Percentiles rank a stretch among this genome's conserved stretches.
These are phyloP conservation scores for Astyanax mexicanus DNA, from an alignment of 2,797 vertebrate species.

Conservation along the genomic window DNA sequence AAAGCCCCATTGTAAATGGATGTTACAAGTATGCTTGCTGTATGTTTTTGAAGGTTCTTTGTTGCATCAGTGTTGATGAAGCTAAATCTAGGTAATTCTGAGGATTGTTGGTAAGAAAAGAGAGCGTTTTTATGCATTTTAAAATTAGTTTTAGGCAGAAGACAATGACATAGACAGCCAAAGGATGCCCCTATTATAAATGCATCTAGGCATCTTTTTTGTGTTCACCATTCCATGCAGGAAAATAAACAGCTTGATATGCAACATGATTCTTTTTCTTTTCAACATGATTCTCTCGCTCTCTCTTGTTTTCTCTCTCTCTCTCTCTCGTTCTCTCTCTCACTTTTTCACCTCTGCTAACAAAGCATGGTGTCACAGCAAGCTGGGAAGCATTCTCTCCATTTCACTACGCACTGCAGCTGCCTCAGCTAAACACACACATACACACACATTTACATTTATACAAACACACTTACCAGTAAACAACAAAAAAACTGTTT, in stretches of 20 bases:
- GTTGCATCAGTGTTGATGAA: constrained; percentile 95
- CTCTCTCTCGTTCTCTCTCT: constrained; percentile 53
- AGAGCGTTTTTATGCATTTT: constrained; percentile 90
- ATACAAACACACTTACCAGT: too few species aligned
- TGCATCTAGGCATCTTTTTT: constrained; percentile 86
- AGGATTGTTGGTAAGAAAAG: constrained; percentile 85
- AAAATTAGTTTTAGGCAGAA: constrained; percentile 85
- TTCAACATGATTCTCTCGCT: constrained; percentile 69
- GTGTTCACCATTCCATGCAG: constrained; percentile 87
- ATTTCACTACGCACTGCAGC: constrained; percentile 39
- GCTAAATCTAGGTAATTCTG: constrained; percentile 90
- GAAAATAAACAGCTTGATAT: constrained; percentile 88
- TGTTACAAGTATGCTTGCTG: constrained; percentile 95
- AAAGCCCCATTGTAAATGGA: constrained; percentile 95
- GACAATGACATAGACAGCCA: constrained; percentile 85
- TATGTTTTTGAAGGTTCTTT: constrained; percentile 95
- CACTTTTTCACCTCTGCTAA: constrained; percentile 47
- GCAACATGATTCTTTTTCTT: constrained; percentile 84
- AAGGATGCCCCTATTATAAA: constrained; percentile 85
- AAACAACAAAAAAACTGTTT: too few species aligned
- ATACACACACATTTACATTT: background rate
- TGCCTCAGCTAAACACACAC: constrained; percentile 4
- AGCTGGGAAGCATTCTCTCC: constrained; percentile 41
- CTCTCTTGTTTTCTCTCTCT: constrained; percentile 58
- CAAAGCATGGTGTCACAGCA: constrained; percentile 40